phyloP scores from a whole-genome alignment of 1,140 invertebrate genomes.

The Medauroidea extradentata region DNA sequence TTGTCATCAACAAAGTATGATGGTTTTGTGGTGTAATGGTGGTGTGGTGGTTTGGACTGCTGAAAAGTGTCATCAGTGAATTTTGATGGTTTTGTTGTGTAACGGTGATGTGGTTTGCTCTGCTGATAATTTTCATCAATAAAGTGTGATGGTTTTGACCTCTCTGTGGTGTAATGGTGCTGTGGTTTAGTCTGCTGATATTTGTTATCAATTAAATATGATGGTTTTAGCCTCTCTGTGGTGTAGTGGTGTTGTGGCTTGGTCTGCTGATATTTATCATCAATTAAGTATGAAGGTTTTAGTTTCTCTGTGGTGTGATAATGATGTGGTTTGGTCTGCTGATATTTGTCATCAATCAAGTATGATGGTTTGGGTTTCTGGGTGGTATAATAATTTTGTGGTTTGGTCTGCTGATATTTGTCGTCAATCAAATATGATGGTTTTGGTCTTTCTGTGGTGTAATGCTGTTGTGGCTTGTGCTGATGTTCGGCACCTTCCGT shows the following conservation, averaged over 20 bases:
- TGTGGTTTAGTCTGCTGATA: not conserved
- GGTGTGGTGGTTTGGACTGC: not conserved
- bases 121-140: not conserved
- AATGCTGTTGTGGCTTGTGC: too few species aligned
- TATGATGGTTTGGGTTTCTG: too few species aligned
- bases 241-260: not conserved
- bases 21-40: not conserved
- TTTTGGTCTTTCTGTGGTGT: not conserved
- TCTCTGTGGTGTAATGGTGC: not conserved
- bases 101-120: not conserved
- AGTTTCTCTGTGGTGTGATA: not conserved
- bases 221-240: not conserved
- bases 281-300: not conserved
- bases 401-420: not conserved
- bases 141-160: not conserved
- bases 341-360: too few species aligned
- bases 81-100: not conserved
- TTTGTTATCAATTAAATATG: not conserved
- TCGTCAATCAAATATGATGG: constrained; percentile 1
- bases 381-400: not conserved
- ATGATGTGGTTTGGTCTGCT: constrained; percentile 1
- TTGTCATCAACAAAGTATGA: too few species aligned
- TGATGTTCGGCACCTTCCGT: too few species aligned
- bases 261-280: not conserved
- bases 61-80: not conserved